These are phyloP conservation scores for Apoda limacodes DNA, from an alignment of 2,888 invertebrate genomes.

Conservation along the genomic window DNA sequence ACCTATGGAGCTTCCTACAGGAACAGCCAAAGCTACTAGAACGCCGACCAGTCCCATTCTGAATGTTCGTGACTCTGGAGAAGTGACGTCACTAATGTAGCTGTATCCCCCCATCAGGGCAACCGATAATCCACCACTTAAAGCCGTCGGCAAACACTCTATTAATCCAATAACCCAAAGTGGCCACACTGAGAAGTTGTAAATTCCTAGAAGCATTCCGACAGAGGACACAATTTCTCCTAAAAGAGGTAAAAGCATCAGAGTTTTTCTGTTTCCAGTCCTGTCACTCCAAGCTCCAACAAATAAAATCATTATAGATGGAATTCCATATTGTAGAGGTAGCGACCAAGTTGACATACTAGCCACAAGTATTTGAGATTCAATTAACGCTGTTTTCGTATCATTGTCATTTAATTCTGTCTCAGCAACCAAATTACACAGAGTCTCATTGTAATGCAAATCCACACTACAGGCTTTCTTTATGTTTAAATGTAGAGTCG, in stretches of 20 bases:
- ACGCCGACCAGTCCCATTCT: conserved; percentile 71
- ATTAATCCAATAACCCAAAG: conserved; percentile 64
- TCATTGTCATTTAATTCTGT: conserved; percentile 36
- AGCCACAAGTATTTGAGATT: conserved; percentile 53
- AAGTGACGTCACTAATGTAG: conserved; percentile 71
- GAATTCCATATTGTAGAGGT: conserved; percentile 65
- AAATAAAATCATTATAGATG: conserved; percentile 67
- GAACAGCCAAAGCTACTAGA: conserved; percentile 59
- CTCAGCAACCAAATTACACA: conserved; percentile 51
- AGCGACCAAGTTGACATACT: conserved; percentile 67
- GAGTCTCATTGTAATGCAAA: conserved; percentile 50
- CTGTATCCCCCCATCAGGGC: conserved; percentile 71
- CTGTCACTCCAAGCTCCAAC: conserved; percentile 74
- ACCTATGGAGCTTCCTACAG: conserved; percentile 61
- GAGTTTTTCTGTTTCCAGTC: conserved; percentile 66
- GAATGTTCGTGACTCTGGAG: conserved; percentile 69
- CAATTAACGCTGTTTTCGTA: conserved; percentile 38
- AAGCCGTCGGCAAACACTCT: conserved; percentile 65
- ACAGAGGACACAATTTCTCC: conserved; percentile 64
- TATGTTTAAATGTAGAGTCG: conserved; percentile 62
- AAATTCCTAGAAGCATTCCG: conserved; percentile 62
- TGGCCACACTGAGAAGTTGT: conserved; percentile 68
- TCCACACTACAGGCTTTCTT: conserved; percentile 71
- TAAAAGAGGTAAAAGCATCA: conserved; percentile 66
- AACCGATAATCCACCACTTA: conserved; percentile 69